phyloP scores from a whole-genome alignment of 2,113 vertebrate genomes.

The Eudorcas thomsonii region DNA sequence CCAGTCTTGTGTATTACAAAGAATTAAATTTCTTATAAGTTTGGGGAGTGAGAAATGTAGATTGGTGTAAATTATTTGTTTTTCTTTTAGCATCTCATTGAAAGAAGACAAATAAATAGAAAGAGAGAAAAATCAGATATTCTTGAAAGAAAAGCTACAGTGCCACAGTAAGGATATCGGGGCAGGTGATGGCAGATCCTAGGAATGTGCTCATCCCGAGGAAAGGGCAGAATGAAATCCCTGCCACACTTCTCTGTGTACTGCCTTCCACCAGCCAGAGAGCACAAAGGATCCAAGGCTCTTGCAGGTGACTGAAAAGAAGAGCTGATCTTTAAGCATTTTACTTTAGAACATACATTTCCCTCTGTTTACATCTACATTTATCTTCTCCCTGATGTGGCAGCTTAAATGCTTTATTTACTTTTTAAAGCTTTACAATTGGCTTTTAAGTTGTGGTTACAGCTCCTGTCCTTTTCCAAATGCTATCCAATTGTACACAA shows the following conservation, averaged over 20 bases:
- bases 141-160: not conserved
- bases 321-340: constrained; percentile 49
- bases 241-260: not conserved
- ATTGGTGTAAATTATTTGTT: not conserved
- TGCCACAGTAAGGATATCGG: not conserved
- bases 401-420: constrained; percentile 77
- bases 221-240: not conserved
- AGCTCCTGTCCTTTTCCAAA: constrained; percentile 74
- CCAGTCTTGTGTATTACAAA: not conserved
- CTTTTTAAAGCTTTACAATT: constrained; percentile 74
- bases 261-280: not conserved
- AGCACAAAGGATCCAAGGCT: not conserved
- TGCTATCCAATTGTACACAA: constrained; percentile 69
- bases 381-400: constrained; percentile 70
- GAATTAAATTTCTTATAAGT: not conserved
- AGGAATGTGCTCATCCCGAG: not conserved
- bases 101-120: not conserved
- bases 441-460: constrained; percentile 77
- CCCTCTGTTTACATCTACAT: constrained; percentile 70
- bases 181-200: not conserved
- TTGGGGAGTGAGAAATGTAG: not conserved
- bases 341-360: constrained; percentile 60
- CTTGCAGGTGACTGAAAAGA: constrained; percentile 43
- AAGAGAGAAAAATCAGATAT: not conserved
- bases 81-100: not conserved